Percentiles rank a stretch among this genome's conserved stretches.
Evolutionary conservation across 2,888 invertebrate genomes (phyloP).

Genomic region (Agrotis puta): DNA sequence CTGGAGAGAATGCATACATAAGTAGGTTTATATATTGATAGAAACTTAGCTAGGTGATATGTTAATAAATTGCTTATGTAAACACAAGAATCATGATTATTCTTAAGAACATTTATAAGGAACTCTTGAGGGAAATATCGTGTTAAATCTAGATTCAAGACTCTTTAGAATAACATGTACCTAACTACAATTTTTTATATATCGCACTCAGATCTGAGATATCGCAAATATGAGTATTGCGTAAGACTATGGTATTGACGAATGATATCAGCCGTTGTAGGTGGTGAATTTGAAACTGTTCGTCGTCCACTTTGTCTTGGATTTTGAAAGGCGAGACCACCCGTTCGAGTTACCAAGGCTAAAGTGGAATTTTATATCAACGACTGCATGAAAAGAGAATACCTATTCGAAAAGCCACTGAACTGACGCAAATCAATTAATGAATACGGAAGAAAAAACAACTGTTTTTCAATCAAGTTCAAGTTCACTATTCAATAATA

Average conservation of each 20-base stretch:
- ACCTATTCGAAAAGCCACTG: not conserved
- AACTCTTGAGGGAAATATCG: not conserved
- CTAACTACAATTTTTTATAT: not conserved
- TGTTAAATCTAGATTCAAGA: not conserved
- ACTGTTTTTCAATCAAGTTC: constrained; percentile 27
- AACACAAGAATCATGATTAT: too few species aligned
- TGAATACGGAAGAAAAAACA: constrained; percentile 1
- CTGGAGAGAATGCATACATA: not conserved
- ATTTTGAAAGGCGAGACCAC: constrained; percentile 45
- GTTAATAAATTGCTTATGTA: not conserved
- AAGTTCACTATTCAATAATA: constrained; percentile 25
- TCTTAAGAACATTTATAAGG: too few species aligned
- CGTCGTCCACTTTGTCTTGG: constrained; percentile 19
- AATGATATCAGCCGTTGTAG: constrained; percentile 45
- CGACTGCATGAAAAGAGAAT: constrained; percentile 3
- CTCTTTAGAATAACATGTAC: not conserved
- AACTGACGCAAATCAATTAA: constrained; percentile 1
- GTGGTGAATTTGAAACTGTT: constrained; percentile 48
- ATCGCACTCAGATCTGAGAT: not conserved
- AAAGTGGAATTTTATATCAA: constrained; percentile 4
- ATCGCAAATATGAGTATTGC: not conserved
- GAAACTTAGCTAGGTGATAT: too few species aligned
- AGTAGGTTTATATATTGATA: not conserved
- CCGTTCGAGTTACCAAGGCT: constrained; percentile 32
- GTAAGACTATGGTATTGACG: constrained; percentile 34